Conservation (phyloP, 2,113 vertebrate species). For the Aegotheles bennettii region DNA sequence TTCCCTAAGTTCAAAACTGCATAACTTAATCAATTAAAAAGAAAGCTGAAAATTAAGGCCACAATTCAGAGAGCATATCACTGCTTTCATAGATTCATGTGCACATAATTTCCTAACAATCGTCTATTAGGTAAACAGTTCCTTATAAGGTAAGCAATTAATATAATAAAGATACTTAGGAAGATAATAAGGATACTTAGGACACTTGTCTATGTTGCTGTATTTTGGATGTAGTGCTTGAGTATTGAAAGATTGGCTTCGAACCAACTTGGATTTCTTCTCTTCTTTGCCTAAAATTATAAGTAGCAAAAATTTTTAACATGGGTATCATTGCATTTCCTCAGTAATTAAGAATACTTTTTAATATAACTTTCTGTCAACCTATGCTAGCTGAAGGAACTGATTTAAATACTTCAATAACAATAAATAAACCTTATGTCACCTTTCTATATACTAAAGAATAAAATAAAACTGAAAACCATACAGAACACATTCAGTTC, state of each 20-base stretch:
- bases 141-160: neutral
- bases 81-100: neutral
- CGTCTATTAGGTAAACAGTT: neutral
- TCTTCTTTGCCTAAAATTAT: slow-evolving; percentile 84
- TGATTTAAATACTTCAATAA: neutral
- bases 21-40: neutral
- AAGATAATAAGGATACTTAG: slow-evolving; percentile 74
- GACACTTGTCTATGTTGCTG: slow-evolving; percentile 80
- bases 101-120: neutral
- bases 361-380: neutral
- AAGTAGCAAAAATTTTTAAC: slow-evolving; percentile 8
- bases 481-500: neutral
- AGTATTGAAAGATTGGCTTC: slow-evolving; percentile 92
- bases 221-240: slow-evolving; percentile 86
- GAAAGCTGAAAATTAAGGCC: neutral
- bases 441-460: neutral
- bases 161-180: slow-evolving; percentile 73
- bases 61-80: neutral
- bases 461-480: neutral
- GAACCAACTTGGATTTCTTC: slow-evolving; percentile 89
- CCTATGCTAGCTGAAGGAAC: neutral
- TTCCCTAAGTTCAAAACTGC: neutral
- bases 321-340: neutral
- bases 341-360: neutral
- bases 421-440: neutral